These are phyloP conservation scores for Scaptodrosophila latifasciaeformis DNA, from an alignment of 2,888 invertebrate species.

Conservation along the genomic window DNA sequence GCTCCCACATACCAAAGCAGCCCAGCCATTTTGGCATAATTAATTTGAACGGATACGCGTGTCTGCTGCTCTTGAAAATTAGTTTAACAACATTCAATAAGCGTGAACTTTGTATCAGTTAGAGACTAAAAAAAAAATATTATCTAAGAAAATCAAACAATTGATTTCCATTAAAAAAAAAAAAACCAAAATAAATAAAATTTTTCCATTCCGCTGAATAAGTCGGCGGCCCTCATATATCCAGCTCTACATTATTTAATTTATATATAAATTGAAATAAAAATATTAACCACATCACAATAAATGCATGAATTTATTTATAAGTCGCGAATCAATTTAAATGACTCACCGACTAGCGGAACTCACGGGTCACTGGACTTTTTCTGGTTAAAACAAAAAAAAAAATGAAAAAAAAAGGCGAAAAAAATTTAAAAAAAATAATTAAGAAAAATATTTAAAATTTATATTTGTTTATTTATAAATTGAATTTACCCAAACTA, in stretches of 20 bases:
- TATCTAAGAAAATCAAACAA: not conserved
- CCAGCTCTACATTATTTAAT: not conserved
- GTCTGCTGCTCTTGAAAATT: no score
- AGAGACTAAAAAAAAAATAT: no score
- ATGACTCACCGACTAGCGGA: no score
- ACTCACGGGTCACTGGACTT: not conserved
- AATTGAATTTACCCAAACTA: no score
- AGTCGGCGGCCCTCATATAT: not conserved
- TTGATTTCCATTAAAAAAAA: not conserved
- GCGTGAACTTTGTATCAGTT: slow-evolving; percentile 30
- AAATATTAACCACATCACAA: not conserved
- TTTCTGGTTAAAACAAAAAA: no score
- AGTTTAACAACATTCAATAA: no score
- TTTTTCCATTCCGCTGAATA: not conserved
- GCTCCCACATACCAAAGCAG: no score
- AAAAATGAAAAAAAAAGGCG: no score
- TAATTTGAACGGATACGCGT: no score
- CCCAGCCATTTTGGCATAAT: no score
- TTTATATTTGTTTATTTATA: not conserved
- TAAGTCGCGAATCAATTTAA: not conserved
- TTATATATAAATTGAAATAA: not conserved
- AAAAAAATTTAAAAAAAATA: no score
- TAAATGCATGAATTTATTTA: not conserved
- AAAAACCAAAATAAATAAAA: not conserved
- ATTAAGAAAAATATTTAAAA: no score